Conservation (phyloP, 1,140 invertebrate genomes). For the Panagrolaimus sp. region DNA sequence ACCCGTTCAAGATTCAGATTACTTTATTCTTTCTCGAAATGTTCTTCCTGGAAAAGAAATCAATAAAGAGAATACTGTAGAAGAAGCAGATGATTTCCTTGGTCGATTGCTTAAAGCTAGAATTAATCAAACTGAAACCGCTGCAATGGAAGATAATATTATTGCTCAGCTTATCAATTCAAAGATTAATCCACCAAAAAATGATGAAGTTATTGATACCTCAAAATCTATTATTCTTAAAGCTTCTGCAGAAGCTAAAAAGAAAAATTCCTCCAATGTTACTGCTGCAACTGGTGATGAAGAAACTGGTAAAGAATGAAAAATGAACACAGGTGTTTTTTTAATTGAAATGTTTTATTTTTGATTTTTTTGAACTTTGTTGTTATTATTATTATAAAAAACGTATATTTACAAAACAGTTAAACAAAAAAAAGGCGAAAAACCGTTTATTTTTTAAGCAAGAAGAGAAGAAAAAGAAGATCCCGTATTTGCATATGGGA, state of each 20-base stretch:
- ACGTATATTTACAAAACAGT: background rate
- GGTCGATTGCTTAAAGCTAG: too few relatives aligned
- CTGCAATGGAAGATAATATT: constrained; percentile 1
- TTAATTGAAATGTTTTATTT: background rate
- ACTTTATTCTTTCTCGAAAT: constrained; percentile 2
- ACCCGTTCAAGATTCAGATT: background rate
- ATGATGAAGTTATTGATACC: background rate
- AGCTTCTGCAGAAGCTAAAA: background rate
- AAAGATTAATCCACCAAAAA: background rate
- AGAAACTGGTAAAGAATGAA: constrained; percentile 5
- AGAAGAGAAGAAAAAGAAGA: too few relatives aligned
- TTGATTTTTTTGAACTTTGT: constrained; percentile 4
- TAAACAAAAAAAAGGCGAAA: background rate
- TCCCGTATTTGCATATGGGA: too few relatives aligned
- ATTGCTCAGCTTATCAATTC: background rate
- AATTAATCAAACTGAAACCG: too few relatives aligned
- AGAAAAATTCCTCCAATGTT: background rate
- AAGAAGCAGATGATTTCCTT: too few relatives aligned
- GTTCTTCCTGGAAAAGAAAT: background rate
- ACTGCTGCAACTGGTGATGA: background rate
- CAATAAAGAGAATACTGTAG: background rate
- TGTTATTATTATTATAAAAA: background rate
- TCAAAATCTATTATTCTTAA: background rate
- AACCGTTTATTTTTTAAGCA: background rate
- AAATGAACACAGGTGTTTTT: constrained; percentile 1